phyloP scores from a whole-genome alignment of 2,888 invertebrate genomes.

The Lacanobia wlatinum region DNA sequence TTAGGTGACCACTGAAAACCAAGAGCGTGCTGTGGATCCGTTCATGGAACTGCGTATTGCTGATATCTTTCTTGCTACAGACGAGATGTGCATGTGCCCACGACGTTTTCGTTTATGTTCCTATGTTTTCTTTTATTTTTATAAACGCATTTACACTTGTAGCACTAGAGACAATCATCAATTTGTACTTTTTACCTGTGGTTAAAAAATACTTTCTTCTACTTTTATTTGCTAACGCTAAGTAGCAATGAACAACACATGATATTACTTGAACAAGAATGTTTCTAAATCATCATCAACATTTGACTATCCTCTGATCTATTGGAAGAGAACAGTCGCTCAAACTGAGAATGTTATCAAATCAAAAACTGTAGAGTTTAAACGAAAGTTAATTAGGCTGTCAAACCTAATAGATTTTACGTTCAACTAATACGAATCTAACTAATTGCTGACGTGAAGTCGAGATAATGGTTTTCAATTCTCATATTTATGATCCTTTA shows the following conservation, averaged over 20 bases:
- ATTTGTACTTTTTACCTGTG: too few species aligned
- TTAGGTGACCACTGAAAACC: not conserved
- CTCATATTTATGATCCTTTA: conserved; percentile 18
- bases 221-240: too few species aligned
- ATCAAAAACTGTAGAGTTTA: not conserved
- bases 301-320: not conserved
- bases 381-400: not conserved
- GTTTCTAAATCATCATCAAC: not conserved
- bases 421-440: conserved; percentile 15
- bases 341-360: not conserved
- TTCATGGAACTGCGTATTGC: too few species aligned
- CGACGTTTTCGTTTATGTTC: too few species aligned
- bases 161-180: too few species aligned
- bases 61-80: not conserved
- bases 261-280: too few species aligned
- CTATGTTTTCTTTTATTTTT: too few species aligned
- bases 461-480: conserved; percentile 11
- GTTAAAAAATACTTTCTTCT: too few species aligned
- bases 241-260: not conserved
- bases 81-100: not conserved
- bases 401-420: not conserved
- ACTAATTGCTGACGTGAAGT: conserved; percentile 25
- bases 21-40: too few species aligned
- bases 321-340: not conserved
- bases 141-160: too few species aligned